Evolutionary conservation across 2,797 vertebrate species (phyloP).

Genomic region (Anabas testudineus): DNA sequence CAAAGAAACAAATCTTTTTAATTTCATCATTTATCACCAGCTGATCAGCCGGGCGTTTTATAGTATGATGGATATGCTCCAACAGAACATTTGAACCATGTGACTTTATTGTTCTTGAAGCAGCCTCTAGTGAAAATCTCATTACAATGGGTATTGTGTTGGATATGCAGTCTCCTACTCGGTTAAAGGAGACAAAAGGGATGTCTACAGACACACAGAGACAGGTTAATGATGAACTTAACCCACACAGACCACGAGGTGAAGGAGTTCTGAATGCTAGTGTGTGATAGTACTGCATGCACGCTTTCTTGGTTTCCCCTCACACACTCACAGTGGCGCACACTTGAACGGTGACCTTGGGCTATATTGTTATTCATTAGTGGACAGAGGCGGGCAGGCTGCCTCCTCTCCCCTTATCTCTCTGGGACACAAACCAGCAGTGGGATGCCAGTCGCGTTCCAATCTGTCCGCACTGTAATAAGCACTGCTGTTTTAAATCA

Average conservation of each 20-base stretch:
- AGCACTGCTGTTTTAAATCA: slow-evolving; percentile 63
- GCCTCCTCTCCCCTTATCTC: slow-evolving; percentile 66
- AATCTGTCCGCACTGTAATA: slow-evolving; percentile 62
- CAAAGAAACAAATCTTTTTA: slow-evolving; percentile 3
- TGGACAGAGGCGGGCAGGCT: slow-evolving; percentile 50
- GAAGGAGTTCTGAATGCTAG: slow-evolving; percentile 54
- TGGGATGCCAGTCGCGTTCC: slow-evolving; percentile 40
- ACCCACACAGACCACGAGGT: slow-evolving; percentile 16
- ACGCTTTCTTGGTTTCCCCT: neutral
- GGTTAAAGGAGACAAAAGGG: slow-evolving; percentile 11
- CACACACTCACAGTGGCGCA: slow-evolving; percentile 2
- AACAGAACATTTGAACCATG: neutral
- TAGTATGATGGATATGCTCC: neutral
- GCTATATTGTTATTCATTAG: slow-evolving; percentile 80
- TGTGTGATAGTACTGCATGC: slow-evolving; percentile 34
- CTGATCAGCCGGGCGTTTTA: neutral
- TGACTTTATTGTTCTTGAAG: slow-evolving; percentile 5
- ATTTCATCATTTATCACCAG: slow-evolving; percentile 5
- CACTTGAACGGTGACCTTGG: slow-evolving; percentile 75
- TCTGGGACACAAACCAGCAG: slow-evolving; percentile 57
- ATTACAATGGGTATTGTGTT: slow-evolving; percentile 11
- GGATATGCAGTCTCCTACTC: neutral
- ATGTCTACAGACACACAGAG: neutral
- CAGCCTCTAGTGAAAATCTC: neutral
- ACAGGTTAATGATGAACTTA: slow-evolving; percentile 39